Percentiles rank a stretch among this genome's conserved stretches.
phyloP scores from a whole-genome alignment of 2,113 vertebrate genomes.

The Phrynosoma platyrhinos region DNA sequence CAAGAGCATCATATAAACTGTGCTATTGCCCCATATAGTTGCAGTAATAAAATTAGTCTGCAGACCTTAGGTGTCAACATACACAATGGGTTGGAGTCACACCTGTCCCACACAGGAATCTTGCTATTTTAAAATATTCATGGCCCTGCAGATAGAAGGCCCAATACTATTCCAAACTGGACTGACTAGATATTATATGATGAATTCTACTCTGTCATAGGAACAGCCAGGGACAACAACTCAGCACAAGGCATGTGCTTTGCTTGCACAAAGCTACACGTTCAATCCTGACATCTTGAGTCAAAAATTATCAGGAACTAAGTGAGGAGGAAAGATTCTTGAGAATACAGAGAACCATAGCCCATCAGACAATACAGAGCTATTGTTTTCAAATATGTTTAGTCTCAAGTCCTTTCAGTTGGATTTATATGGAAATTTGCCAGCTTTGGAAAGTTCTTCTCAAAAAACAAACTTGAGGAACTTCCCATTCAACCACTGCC shows the following conservation, averaged over 20 bases:
- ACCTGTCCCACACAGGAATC: constrained; percentile 26
- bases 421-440: too few relatives aligned
- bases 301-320: neutral
- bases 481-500: too few relatives aligned
- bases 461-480: too few relatives aligned
- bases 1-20: constrained; percentile 27
- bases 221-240: too few relatives aligned
- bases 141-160: neutral
- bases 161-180: neutral
- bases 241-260: neutral
- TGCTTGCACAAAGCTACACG: neutral
- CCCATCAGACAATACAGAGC: too few relatives aligned
- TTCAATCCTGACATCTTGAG: neutral
- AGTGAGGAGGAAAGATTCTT: neutral
- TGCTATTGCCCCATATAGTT: too few relatives aligned
- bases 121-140: constrained; percentile 44
- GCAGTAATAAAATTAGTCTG: neutral
- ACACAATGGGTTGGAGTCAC: neutral
- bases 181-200: constrained; percentile 27
- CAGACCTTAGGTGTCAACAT: constrained; percentile 39
- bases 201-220: neutral
- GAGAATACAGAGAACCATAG: too few relatives aligned
- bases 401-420: too few relatives aligned
- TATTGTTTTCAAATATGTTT: too few relatives aligned
- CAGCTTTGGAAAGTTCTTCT: too few relatives aligned